Evolutionary conservation across 1,140 invertebrate genomes (phyloP).

Genomic region (Coboldia fuscipes): DNA sequence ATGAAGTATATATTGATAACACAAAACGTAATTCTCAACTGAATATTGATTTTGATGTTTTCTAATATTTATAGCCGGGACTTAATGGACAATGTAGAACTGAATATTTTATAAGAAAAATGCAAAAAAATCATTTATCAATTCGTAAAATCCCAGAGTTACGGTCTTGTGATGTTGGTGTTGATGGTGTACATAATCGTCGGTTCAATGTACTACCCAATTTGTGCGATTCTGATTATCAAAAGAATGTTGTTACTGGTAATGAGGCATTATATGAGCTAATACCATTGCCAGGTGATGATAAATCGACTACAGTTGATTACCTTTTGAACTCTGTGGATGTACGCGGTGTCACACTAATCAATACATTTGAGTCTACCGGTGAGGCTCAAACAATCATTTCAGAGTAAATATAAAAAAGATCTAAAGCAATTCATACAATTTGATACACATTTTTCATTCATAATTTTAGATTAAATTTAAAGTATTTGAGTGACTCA

Average conservation of each 20-base stretch:
- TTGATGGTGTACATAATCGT: constrained; percentile 15
- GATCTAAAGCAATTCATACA: background rate
- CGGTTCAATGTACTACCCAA: constrained; percentile 19
- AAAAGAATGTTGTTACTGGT: constrained; percentile 19
- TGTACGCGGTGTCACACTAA: constrained; percentile 16
- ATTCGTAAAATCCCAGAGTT: constrained; percentile 19
- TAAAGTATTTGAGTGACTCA: constrained; percentile 15
- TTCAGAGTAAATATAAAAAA: constrained; percentile 9
- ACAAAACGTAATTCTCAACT: background rate
- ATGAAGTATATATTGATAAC: constrained; percentile 19
- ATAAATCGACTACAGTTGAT: constrained; percentile 6
- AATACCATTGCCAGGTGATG: constrained; percentile 8
- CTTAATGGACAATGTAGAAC: constrained; percentile 18
- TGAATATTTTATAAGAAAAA: constrained; percentile 20
- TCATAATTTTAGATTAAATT: constrained; percentile 12
- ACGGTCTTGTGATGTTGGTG: constrained; percentile 13
- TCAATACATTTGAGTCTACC: constrained; percentile 20
- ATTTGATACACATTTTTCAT: no score
- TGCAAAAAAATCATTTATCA: constrained; percentile 15
- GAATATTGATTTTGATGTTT: background rate
- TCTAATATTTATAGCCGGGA: constrained; percentile 9
- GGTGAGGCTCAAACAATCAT: constrained; percentile 18
- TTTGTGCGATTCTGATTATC: constrained; percentile 17
- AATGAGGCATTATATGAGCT: constrained; percentile 18
- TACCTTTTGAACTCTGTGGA: constrained; percentile 17